Conservation (phyloP, 2,113 vertebrate species). For the cat (Felis catus) region DNA sequence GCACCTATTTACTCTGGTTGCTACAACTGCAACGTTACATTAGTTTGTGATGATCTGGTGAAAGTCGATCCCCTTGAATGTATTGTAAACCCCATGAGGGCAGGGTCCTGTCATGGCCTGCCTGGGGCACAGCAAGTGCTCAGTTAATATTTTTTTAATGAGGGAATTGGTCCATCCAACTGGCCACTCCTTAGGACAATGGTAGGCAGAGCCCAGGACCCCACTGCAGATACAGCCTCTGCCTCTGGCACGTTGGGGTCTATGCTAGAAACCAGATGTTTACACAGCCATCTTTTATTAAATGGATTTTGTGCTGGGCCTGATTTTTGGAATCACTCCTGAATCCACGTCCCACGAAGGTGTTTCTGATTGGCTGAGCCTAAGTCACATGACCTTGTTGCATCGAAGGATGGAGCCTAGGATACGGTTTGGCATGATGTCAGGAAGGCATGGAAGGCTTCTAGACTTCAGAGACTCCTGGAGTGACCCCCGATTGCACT, state of each 20-base stretch:
- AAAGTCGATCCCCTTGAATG: background rate
- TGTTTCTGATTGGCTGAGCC: background rate
- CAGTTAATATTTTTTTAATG: background rate
- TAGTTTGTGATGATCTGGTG: background rate
- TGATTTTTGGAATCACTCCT: background rate
- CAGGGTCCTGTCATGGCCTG: background rate
- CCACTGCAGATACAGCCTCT: background rate
- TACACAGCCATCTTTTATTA: background rate
- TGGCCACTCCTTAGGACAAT: background rate
- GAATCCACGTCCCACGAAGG: accelerated
- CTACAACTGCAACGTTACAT: background rate
- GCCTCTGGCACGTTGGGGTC: background rate
- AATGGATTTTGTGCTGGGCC: background rate
- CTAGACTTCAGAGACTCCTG: background rate
- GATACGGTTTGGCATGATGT: background rate
- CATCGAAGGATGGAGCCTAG: background rate
- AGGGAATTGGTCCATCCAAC: background rate
- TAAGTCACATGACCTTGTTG: background rate
- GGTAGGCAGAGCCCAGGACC: background rate
- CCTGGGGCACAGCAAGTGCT: background rate
- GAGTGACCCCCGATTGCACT: background rate
- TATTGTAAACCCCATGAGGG: background rate
- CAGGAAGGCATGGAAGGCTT: background rate
- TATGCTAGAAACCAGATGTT: background rate
- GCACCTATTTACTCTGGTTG: background rate